These are phyloP conservation scores for Ooceraea biroi DNA, from an alignment of 1,140 invertebrate species.

Conservation along the genomic window DNA sequence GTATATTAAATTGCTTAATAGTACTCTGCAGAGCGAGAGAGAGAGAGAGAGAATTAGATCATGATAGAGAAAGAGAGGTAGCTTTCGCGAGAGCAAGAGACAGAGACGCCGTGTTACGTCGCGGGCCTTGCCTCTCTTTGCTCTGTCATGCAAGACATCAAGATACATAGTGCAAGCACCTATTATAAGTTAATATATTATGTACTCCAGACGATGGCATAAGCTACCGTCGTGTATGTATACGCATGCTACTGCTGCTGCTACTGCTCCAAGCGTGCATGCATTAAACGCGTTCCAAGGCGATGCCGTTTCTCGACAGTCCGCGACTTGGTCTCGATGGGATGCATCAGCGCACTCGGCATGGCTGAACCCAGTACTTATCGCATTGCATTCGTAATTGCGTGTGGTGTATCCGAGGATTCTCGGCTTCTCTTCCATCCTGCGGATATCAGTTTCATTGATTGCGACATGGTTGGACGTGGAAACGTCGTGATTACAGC, in stretches of 20 bases:
- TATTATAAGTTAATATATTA: conserved; percentile 52
- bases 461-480: too few relatives aligned
- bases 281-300: conserved; percentile 50
- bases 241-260: conserved; percentile 11
- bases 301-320: conserved; percentile 24
- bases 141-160: conserved; percentile 11
- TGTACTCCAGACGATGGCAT: background rate
- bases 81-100: background rate
- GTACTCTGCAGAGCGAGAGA: background rate
- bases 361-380: conserved; percentile 50
- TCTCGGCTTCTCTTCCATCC: too few relatives aligned
- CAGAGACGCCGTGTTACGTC: background rate
- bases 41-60: background rate
- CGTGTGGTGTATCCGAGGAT: background rate
- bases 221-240: background rate
- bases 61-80: background rate
- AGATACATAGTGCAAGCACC: conserved; percentile 29
- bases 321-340: conserved; percentile 26
- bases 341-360: conserved; percentile 35
- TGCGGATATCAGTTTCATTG: too few relatives aligned
- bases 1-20: conserved; percentile 19
- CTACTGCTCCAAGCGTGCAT: too few relatives aligned
- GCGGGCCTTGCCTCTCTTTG: conserved; percentile 5
- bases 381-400: conserved; percentile 21
- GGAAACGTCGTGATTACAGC: too few relatives aligned